These are phyloP conservation scores for Drosophila simulans DNA, from an alignment of 1,140 invertebrate genomes.

Conservation along the genomic window DNA sequence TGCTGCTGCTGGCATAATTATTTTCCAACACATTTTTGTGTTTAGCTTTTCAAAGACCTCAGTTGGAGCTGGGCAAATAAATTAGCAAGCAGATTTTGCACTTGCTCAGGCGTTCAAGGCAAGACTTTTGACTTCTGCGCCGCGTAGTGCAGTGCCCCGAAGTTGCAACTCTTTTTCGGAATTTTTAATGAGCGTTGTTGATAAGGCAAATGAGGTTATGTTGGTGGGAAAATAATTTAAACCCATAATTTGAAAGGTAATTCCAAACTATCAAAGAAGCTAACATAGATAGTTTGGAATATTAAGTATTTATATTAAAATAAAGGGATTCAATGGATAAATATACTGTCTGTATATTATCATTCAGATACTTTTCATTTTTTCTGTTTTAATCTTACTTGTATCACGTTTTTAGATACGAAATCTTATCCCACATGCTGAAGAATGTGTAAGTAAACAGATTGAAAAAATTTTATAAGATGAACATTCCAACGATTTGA, in stretches of 20 bases:
- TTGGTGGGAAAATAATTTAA: conserved; percentile 10
- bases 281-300: no score
- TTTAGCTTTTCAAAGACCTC: conserved; percentile 15
- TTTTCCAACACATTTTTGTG: conserved; percentile 37
- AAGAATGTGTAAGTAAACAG: conserved; percentile 15
- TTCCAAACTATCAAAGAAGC: no score
- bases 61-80: conserved; percentile 36
- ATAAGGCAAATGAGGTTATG: conserved; percentile 29
- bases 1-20: conserved; percentile 44
- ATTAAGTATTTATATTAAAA: no score
- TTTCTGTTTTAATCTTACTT: conserved; percentile 1
- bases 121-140: conserved; percentile 19
- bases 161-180: conserved; percentile 37
- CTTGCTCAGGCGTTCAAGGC: conserved; percentile 38
- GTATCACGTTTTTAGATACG: conserved; percentile 29
- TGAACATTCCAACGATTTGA: background rate
- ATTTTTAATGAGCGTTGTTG: conserved; percentile 33
- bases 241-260: no score
- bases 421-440: conserved; percentile 15
- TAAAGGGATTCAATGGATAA: background rate
- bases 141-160: conserved; percentile 7
- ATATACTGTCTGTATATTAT: background rate
- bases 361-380: background rate
- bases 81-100: conserved; percentile 30
- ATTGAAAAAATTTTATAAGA: conserved; percentile 8